phyloP scores from a whole-genome alignment of 2,797 vertebrate species.

The Gastrophryne carolinensis region DNA sequence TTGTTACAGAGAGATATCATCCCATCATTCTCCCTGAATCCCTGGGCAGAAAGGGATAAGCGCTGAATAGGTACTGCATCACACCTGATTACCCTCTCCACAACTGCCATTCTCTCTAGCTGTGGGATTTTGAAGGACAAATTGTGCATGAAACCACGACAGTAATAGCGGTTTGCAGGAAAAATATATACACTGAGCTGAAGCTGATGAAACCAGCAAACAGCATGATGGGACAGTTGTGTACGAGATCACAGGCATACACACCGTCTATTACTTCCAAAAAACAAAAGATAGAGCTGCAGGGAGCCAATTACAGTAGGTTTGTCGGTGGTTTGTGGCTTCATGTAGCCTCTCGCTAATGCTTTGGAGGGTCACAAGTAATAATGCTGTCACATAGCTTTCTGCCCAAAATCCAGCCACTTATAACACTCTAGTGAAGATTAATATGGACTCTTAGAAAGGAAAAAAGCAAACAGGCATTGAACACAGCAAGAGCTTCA shows the following conservation, averaged over 20 bases:
- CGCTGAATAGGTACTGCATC: slow-evolving; percentile 29
- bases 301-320: slow-evolving; percentile 57
- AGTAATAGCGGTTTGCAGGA: slow-evolving; percentile 29
- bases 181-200: slow-evolving; percentile 27
- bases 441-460: slow-evolving; percentile 63
- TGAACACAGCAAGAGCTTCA: too few relatives aligned
- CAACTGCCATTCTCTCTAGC: not conserved
- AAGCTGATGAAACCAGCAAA: slow-evolving; percentile 7
- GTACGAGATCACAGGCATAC: slow-evolving; percentile 12
- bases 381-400: slow-evolving; percentile 58
- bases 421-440: slow-evolving; percentile 57
- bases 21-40: slow-evolving; percentile 7
- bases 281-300: slow-evolving; percentile 50
- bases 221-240: slow-evolving; percentile 16
- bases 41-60: slow-evolving; percentile 18
- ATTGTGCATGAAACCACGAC: slow-evolving; percentile 39
- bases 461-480: too few relatives aligned
- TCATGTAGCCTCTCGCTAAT: slow-evolving; percentile 49
- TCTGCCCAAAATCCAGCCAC: slow-evolving; percentile 49
- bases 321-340: slow-evolving; percentile 50
- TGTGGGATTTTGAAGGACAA: slow-evolving; percentile 38
- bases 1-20: slow-evolving; percentile 18
- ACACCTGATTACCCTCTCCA: slow-evolving; percentile 42
- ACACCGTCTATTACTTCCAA: slow-evolving; percentile 58
- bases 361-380: slow-evolving; percentile 58